Evolutionary conservation across 2,888 invertebrate species (phyloP), one percentile per base, ranked within the genome.

Genomic region (Cenopis cana): DNA sequence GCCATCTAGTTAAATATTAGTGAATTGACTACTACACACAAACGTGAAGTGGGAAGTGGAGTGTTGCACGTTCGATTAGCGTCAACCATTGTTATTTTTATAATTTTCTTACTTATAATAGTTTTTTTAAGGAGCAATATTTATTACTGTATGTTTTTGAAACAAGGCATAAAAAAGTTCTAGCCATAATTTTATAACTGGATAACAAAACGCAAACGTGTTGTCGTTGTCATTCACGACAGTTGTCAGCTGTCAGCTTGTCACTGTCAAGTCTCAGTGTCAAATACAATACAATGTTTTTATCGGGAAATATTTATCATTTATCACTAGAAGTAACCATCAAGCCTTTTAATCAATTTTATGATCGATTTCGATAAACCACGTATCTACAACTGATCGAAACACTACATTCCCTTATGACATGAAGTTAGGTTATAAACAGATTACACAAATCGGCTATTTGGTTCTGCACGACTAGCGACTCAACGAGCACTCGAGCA

Each of bases 391-490:
- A 66, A 38, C 2, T 46, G 33, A 54, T 41, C 24, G 36, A 50
- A 55, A 14, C 36, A 20, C 57, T 38, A 57, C 18, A 17, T 60
- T n/a, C 41, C 38, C 1, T 57, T 36, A 29, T 64, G n/a, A 33
- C 24, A 29, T 64, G n/a, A 33, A 41, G 29, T 55, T 46, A 71
- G 61, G 71, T 61, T 71, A 71, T 70, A 55, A 38, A 24, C 49
- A 18, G 29, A 57, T 72, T 72, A 61, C 73, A 61, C 66, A 73
- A 73, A 66, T 69, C 55, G 46, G 59, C 65, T 55, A 54, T 36
- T 60, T 61, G 38, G 52, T 36, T n/a, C 46, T 38, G 67, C 66
- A 64, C 71, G 66, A 72, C 57, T 62, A 60, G 59, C 71, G 66
- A 72, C 57, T 62, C 62, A 68, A 57, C 62, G 68, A 71, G 60